These are phyloP conservation scores for Bryconaethiops microstoma DNA, from an alignment of 2,797 vertebrate species.

Conservation along the genomic window DNA sequence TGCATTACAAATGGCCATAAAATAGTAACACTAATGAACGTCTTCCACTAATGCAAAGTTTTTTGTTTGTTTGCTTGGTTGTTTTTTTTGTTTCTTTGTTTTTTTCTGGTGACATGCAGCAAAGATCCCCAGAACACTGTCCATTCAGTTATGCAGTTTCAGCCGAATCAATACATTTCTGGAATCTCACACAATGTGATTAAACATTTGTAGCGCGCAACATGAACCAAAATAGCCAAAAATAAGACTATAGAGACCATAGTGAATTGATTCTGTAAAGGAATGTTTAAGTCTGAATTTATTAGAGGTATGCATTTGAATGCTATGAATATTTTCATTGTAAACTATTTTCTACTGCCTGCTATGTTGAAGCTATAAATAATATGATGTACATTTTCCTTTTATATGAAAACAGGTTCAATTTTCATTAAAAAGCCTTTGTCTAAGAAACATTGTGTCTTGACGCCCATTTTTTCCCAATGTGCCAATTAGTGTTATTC, in stretches of 20 bases:
- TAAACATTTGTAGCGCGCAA: slow-evolving; percentile 45
- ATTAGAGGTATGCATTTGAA: slow-evolving; percentile 72
- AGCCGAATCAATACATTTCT: slow-evolving; percentile 1
- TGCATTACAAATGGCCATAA: slow-evolving; percentile 19
- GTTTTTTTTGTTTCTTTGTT: too few species aligned
- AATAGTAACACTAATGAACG: slow-evolving; percentile 49
- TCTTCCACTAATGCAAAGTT: slow-evolving; percentile 66
- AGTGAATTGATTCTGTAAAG: slow-evolving; percentile 56
- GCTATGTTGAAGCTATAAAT: slow-evolving; percentile 75
- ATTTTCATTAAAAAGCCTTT: slow-evolving; percentile 53
- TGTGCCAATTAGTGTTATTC: not conserved
- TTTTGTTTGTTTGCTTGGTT: not conserved
- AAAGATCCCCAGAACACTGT: slow-evolving; percentile 16
- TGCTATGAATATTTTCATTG: slow-evolving; percentile 74
- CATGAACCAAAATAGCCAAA: slow-evolving; percentile 57
- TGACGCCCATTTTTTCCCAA: not conserved
- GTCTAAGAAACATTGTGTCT: slow-evolving; percentile 48
- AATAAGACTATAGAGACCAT: slow-evolving; percentile 46
- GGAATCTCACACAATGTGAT: not conserved
- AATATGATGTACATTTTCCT: slow-evolving; percentile 62
- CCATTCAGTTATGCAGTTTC: slow-evolving; percentile 23
- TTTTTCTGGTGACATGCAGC: slow-evolving; percentile 26
- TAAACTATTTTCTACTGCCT: slow-evolving; percentile 77
- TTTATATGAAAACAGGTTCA: slow-evolving; percentile 49
- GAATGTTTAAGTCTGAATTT: slow-evolving; percentile 67